Evolutionary conservation across 1,140 invertebrate species (phyloP).

Genomic region (Bombus impatiens): DNA sequence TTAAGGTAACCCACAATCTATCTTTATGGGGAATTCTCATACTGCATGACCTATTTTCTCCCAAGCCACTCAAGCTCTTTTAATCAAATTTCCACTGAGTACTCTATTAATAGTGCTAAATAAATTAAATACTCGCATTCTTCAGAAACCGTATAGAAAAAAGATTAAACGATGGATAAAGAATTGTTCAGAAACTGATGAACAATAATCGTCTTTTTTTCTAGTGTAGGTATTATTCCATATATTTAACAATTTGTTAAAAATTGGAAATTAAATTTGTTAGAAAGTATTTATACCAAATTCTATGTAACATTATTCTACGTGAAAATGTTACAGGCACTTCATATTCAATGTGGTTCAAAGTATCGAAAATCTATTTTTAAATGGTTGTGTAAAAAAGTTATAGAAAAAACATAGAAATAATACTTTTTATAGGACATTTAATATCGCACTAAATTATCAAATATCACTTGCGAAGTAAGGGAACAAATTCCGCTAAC

Average conservation of each 20-base stretch:
- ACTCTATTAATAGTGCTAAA: background rate
- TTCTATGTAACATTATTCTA: no score
- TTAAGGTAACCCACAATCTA: background rate
- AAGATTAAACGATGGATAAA: background rate
- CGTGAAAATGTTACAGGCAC: no score
- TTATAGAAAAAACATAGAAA: no score
- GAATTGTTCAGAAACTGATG: background rate
- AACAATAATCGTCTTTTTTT: background rate
- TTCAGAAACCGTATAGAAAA: background rate
- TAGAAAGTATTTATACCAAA: no score
- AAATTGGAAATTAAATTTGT: no score
- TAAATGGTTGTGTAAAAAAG: no score
- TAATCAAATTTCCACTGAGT: background rate
- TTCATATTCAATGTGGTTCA: no score
- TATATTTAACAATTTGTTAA: no score
- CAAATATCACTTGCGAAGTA: background rate
- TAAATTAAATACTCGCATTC: background rate
- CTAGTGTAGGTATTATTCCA: background rate
- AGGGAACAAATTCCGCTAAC: no score
- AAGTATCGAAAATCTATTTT: no score
- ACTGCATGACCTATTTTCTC: background rate
- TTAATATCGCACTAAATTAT: background rate
- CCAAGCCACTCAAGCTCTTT: background rate
- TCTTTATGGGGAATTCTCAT: background rate
- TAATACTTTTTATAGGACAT: no score